Evolutionary conservation across 2,113 vertebrate species (phyloP), one percentile per base, ranked within the genome.

Genomic region (Misgurnus mizolepis): DNA sequence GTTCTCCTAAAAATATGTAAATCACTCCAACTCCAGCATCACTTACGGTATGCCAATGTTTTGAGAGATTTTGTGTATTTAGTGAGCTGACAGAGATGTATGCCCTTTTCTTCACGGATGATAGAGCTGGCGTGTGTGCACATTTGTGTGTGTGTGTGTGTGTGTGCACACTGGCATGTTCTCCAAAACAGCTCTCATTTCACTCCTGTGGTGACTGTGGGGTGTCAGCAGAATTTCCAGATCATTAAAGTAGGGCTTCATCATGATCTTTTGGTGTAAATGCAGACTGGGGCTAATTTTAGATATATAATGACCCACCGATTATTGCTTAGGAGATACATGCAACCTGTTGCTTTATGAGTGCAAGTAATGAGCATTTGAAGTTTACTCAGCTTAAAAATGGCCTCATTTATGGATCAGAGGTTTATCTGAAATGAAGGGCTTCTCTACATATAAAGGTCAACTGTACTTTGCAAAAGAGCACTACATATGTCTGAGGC

Each of bases 221-320:
- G 22, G 34, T 55, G 56, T 82, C 80, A 75, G 76, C 80, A 79
- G 12, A 60, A 79, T 82, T 84, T 82, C 80, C 49, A 62, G 50
- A 60, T 79, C 80, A 84, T 84, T 84, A 82, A 84, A 71, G 58
- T 50, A 61, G 61, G 73, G 75, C 74, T 79, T 82, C 76, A 79
- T 82, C 70, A 69, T 67, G 60, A 65, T 76, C 47, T 61, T 76
- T 39, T 22, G 66, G 41, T 53, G 55, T 9, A 15, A 85, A 27
- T 39, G 66, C 64, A 74, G 62, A 64, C 62, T 65, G 71, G 67
- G 53, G 50, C 73, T 77, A 76, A 78, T 72, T 68, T 62, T 39
- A 62, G 22, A 76, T 62, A 4, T 9, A 67, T 11, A 78, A 14
- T 79, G 75, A n/a, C 18, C 53, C 41, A 56, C 17, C 34, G 34